Base-by-base conservation (phyloP, 2,888 invertebrate genomes). In the Agrochola lychnidis region DNA sequence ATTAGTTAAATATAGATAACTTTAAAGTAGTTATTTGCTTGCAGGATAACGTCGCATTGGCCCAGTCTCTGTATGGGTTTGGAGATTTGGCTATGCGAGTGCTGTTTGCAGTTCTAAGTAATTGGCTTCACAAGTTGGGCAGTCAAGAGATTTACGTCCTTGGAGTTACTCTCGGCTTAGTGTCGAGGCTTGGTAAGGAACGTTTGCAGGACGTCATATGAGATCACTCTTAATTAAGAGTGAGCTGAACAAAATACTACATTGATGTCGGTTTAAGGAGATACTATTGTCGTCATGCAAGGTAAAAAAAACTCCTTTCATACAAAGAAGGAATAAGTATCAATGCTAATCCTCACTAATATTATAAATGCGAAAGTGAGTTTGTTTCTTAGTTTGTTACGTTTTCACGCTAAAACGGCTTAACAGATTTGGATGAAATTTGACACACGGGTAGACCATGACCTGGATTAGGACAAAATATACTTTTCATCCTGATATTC, bases 71-170 rank as follows among this genome's bases (percentile, higher is more conserved):
- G 10, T 96, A 97, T 19, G 97, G 97, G 4, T 96, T 97, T 0
- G 97, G 98, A 0, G 98, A 98, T 93, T 93, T 98, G 67, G 92
- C 94, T 1, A 97, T 97, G 4, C 97, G 98, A 78, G 93, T 97
- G 40, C 88, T 97, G 22, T 93, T 98, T 6, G 97, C 97, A 16
- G 81, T 97, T 36, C 93, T 97, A 45, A 97, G 97, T 70, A 91
- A 88, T 90, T 97, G 80, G 94, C 96, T 91, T 88, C 96, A 78
- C 0, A 96, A 96, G 70, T 91, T 98, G 10, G 97, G 97, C 67
- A 97, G 97, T 66, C 97, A 97, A 66, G 96, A 97, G 70, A 91
- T 98, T 51, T 97, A 98, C 81, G 93, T 98, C 30, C 90, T 93
- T 36, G 98, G 98, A 2, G 94, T 97, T 53, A 91, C 97, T 4